Percentiles rank a stretch among this genome's conserved stretches.
Conservation (phyloP, 1,140 invertebrate species). For the Ctenoplectra terminalis region DNA sequence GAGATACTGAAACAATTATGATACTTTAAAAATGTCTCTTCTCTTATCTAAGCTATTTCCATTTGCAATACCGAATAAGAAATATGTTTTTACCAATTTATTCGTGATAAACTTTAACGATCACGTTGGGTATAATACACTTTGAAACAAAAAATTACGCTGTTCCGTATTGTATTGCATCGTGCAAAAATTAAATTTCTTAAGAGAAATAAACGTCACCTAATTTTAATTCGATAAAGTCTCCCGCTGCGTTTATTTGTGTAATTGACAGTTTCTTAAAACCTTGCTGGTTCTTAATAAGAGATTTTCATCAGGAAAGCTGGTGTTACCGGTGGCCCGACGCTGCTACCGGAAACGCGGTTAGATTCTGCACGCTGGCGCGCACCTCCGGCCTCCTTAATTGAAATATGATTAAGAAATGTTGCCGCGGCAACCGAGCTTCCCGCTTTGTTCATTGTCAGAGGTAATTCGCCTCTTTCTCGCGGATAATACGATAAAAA, state of each 20-base stretch:
- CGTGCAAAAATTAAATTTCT: too few relatives aligned
- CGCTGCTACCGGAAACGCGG: not conserved
- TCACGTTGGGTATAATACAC: too few relatives aligned
- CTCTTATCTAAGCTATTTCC: too few relatives aligned
- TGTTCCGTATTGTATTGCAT: too few relatives aligned
- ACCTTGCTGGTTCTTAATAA: not conserved
- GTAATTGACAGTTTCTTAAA: not conserved
- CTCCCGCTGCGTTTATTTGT: not conserved
- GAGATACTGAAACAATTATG: too few relatives aligned
- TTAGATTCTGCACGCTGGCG: not conserved
- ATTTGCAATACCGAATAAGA: too few relatives aligned
- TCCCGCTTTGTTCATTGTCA: constrained; percentile 4
- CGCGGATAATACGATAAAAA: constrained; percentile 21
- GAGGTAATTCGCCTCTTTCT: constrained; percentile 6
- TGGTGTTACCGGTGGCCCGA: not conserved
- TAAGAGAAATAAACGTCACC: not conserved
- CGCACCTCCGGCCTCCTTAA: not conserved
- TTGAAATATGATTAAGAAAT: constrained; percentile 44
- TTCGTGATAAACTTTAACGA: too few relatives aligned
- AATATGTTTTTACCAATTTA: too few relatives aligned
- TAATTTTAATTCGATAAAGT: not conserved
- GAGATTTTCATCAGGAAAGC: not conserved
- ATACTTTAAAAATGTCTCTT: too few relatives aligned
- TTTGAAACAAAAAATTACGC: too few relatives aligned
- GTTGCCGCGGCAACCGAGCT: not conserved